Evolutionary conservation across 2,797 vertebrate genomes (phyloP).

Genomic region (Siniperca undulata): DNA sequence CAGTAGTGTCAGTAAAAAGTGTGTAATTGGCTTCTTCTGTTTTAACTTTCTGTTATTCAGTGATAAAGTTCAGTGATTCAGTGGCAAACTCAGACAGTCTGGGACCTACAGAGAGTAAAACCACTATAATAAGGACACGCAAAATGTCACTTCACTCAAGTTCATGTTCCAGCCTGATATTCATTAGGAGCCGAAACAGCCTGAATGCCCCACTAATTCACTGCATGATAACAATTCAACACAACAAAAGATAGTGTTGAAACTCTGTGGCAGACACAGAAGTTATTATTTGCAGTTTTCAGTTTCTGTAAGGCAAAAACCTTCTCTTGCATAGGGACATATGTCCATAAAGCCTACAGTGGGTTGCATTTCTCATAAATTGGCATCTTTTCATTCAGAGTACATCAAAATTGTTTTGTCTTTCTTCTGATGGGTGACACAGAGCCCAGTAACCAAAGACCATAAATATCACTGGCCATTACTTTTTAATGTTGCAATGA

Average conservation of each 20-base stretch:
- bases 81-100: slow-evolving; percentile 8
- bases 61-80: no score
- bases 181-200: slow-evolving; percentile 28
- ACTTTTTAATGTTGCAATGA: slow-evolving; percentile 35
- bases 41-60: not conserved
- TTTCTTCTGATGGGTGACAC: slow-evolving; percentile 6
- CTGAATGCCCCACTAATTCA: slow-evolving; percentile 12
- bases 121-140: slow-evolving; percentile 10
- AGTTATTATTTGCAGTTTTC: not conserved
- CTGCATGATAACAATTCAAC: slow-evolving; percentile 5
- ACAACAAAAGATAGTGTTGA: slow-evolving; percentile 11
- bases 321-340: not conserved
- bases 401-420: not conserved
- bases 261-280: not conserved
- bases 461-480: slow-evolving; percentile 21
- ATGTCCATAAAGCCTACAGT: not conserved
- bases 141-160: slow-evolving; percentile 29
- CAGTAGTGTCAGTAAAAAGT: slow-evolving; percentile 11
- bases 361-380: not conserved
- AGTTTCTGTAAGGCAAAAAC: not conserved
- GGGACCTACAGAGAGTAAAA: slow-evolving; percentile 3
- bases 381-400: not conserved
- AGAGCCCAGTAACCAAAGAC: slow-evolving; percentile 25
- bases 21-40: not conserved
- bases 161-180: slow-evolving; percentile 29